Base-by-base conservation (phyloP, 2,797 vertebrate genomes). In the Anguilla marmorata region DNA sequence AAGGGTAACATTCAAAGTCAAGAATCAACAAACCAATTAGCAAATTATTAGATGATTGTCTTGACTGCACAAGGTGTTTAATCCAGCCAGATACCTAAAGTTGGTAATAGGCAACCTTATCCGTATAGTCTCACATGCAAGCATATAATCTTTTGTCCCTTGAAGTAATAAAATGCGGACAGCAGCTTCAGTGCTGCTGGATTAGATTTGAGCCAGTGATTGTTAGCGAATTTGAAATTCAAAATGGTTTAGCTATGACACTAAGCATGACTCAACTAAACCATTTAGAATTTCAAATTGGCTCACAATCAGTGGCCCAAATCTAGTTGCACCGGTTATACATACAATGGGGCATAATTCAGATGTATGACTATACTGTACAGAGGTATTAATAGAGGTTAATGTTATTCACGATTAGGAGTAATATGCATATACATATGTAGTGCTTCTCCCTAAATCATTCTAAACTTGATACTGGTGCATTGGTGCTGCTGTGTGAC, bases 271-370 rank as follows among this genome's bases (percentile, higher is more conserved):
- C 60, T 66, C 60, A 66, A n/a, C 60, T 66, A 56, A 56, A 56
- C 54, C 54, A 66, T 66, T 66, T 66, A 66, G 60, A 66, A 66
- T 66, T 66, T 66, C 60, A 66, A 21, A 66, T 66, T n/a, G 60
- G 60, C 60, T 66, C 0, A n/a, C 60, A n/a, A 0, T 7, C 60
- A n/a, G 24, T 7, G 60, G 60, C 60, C 14, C 50, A 52, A 16
- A 21, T 66, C 24, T 56, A 56, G 54, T 14, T 56, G 54, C 12
- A 56, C 54, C 12, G 2, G 12, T 1, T 56, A 2, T 0, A 56
- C 9, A 0, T 12, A 56, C 54, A 56, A 56, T 56, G 8, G 54
- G 2, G 54, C 54, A 56, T 2, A 56, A 56, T 56, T 14, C 54
- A 56, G 54, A 56, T 24, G 60, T n/a, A 8, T n/a, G 21, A 66